Evolutionary conservation across 2,888 invertebrate genomes (phyloP).

Genomic region (Teleogryllus oceanicus): DNA sequence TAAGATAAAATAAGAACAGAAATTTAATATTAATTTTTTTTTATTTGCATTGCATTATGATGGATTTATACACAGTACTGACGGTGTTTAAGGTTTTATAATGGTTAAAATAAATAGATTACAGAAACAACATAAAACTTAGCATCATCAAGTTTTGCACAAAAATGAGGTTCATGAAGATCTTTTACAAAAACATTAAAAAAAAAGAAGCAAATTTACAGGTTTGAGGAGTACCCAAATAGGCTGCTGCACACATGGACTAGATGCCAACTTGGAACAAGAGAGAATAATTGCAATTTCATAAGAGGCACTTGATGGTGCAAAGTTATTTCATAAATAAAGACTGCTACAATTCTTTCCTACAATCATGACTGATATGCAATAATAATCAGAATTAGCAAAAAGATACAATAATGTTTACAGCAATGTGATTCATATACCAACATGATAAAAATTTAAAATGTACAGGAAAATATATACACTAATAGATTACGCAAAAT

Average conservation of each 20-base stretch:
- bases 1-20: too few species aligned
- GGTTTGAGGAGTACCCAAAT: neutral
- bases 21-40: neutral
- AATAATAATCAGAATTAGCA: conserved; percentile 4
- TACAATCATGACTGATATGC: neutral
- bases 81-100: neutral
- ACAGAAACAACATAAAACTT: neutral
- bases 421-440: conserved; percentile 18
- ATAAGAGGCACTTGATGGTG: neutral
- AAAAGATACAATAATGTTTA: conserved; percentile 7
- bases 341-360: neutral
- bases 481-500: conserved; percentile 9
- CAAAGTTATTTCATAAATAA: conserved; percentile 18
- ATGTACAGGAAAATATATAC: conserved; percentile 18
- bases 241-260: neutral
- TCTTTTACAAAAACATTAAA: neutral
- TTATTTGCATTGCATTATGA: conserved; percentile 2
- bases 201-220: neutral
- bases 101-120: neutral
- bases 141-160: conserved; percentile 1
- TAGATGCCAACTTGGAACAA: neutral
- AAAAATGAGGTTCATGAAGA: neutral
- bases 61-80: conserved; percentile 1
- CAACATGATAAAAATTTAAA: conserved; percentile 18
- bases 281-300: neutral